A percentile compares a stretch with the other conserved stretches of the same genome.
Evolutionary conservation across 2,113 vertebrate genomes (phyloP).

Genomic region (Stigmatopora argus): DNA sequence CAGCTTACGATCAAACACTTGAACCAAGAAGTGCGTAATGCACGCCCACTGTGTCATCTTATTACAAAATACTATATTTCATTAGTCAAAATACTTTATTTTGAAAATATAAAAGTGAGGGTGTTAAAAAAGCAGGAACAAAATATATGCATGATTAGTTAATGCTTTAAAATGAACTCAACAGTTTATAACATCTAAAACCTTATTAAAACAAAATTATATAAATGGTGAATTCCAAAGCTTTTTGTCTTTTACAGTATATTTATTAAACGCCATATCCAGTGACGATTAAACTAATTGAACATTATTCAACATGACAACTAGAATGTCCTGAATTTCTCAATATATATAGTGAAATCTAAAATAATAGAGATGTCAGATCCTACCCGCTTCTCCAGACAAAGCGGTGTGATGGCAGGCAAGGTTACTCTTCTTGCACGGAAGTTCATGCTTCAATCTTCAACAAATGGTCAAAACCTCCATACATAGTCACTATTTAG

Average conservation of each 20-base stretch:
- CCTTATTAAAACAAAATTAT: too few relatives aligned
- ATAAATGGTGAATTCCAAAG: too few relatives aligned
- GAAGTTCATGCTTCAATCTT: conserved; percentile 78
- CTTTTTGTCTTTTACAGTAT: too few relatives aligned
- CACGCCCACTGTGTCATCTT: too few relatives aligned
- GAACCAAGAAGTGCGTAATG: too few relatives aligned
- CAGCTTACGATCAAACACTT: too few relatives aligned
- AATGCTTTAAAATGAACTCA: too few relatives aligned
- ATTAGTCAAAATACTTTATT: not conserved
- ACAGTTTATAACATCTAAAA: too few relatives aligned
- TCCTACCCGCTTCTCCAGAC: conserved; percentile 86
- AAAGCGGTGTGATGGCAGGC: conserved; percentile 82
- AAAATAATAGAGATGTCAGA: not conserved
- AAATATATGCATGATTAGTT: too few relatives aligned
- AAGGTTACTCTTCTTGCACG: conserved; percentile 85
- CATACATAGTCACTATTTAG: conserved; percentile 39
- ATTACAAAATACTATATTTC: not conserved
- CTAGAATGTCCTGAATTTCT: not conserved
- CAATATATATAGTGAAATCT: not conserved
- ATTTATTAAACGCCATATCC: too few relatives aligned
- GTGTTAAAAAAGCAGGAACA: not conserved
- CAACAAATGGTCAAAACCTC: conserved; percentile 39
- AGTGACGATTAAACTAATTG: too few relatives aligned
- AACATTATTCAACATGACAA: not conserved
- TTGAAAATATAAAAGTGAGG: not conserved